Percentiles rank a stretch among this genome's conserved stretches.
Evolutionary conservation across 35 echinoderm and acorn worm genomes (phyloP).

Genomic region (Eucidaris tribuloides): DNA sequence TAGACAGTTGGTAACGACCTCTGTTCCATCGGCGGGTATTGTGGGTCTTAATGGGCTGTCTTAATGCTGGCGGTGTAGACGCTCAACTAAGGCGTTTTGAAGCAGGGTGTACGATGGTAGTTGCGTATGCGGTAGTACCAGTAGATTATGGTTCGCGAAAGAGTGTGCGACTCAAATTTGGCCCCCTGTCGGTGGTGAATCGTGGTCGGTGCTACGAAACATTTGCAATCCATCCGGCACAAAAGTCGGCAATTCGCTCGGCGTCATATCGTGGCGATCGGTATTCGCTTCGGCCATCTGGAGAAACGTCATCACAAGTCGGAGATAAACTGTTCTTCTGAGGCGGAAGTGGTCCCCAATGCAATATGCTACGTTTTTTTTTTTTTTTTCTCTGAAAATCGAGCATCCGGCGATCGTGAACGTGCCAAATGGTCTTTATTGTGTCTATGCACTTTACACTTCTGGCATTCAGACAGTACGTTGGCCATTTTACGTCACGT

Average conservation of each 20-base stretch:
- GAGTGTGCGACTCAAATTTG: conserved; percentile 4
- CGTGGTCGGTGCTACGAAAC: neutral
- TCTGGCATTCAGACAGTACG: conserved; percentile 28
- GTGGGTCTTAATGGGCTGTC: conserved; percentile 42
- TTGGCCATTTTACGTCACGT: no score
- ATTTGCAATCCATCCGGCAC: neutral
- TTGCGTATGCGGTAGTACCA: neutral
- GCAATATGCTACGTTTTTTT: conserved; percentile 31
- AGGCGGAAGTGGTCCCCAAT: conserved; percentile 29
- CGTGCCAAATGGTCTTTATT: conserved; percentile 15
- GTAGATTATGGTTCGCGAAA: neutral
- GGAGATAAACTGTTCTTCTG: conserved; percentile 3
- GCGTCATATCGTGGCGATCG: neutral
- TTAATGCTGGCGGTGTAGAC: conserved; percentile 50
- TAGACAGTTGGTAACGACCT: neutral
- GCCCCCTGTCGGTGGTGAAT: conserved; percentile 8
- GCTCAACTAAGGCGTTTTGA: conserved; percentile 48
- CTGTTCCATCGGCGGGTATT: conserved; percentile 4
- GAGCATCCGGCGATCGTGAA: conserved; percentile 13
- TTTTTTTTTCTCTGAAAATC: no score
- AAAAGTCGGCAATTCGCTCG: neutral
- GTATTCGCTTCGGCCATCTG: conserved; percentile 16
- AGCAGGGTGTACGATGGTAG: conserved; percentile 12
- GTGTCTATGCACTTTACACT: conserved; percentile 24
- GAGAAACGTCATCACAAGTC: neutral